Percentiles rank a stretch among this genome's conserved stretches.
Conservation (phyloP, 2,888 invertebrate species). For the Gymnocheta viridis region DNA sequence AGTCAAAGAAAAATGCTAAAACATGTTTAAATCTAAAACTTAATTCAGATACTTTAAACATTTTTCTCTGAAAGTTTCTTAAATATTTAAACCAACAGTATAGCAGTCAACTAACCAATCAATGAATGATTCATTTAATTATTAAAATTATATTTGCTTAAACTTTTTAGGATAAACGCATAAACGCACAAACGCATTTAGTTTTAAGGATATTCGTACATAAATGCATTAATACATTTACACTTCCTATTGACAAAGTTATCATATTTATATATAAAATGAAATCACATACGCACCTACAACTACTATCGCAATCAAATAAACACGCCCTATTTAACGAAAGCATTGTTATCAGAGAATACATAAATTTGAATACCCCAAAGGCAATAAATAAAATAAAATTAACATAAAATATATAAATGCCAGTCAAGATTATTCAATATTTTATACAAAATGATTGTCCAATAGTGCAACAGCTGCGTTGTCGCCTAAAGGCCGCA, state of each 20-base stretch:
- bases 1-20: too few relatives aligned
- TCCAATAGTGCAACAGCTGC: conserved; percentile 77
- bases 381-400: conserved; percentile 58
- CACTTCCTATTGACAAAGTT: conserved; percentile 24
- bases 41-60: too few relatives aligned
- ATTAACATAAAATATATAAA: conserved; percentile 30
- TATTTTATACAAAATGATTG: conserved; percentile 71
- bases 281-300: background rate
- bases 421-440: conserved; percentile 72
- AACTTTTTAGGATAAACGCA: too few relatives aligned
- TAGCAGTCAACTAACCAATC: background rate
- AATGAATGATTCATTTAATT: background rate
- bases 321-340: background rate
- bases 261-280: conserved; percentile 13
- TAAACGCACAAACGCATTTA: too few relatives aligned
- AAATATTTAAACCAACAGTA: background rate
- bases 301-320: background rate
- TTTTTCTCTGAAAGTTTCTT: too few relatives aligned
- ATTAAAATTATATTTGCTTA: conserved; percentile 42
- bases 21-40: too few relatives aligned
- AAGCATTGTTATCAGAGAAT: conserved; percentile 44
- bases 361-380: conserved; percentile 63
- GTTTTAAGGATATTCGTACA: conserved; percentile 1
- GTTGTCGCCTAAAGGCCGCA: conserved; percentile 73
- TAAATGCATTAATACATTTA: conserved; percentile 19